Percentiles rank a stretch among this genome's conserved stretches.
These are phyloP conservation scores for Noctua janthe DNA, from an alignment of 2,888 invertebrate species.

Conservation along the genomic window DNA sequence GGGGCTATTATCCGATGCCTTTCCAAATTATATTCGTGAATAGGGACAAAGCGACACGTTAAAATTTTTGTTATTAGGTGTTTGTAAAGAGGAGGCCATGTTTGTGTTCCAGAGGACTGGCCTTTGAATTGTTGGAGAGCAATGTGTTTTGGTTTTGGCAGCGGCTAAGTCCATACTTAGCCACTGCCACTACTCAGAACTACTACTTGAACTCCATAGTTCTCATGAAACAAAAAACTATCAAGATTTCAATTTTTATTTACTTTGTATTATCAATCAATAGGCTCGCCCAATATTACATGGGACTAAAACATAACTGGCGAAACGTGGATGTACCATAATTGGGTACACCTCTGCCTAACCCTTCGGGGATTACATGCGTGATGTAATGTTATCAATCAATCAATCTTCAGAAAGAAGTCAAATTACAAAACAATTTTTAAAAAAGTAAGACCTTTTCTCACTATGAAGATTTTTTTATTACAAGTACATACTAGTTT, in stretches of 20 bases:
- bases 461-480: background rate
- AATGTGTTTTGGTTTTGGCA: too few relatives aligned
- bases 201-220: too few relatives aligned
- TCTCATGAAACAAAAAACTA: background rate
- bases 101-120: slow-evolving; percentile 10
- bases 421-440: background rate
- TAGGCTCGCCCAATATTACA: background rate
- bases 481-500: too few relatives aligned
- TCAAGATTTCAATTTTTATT: too few relatives aligned
- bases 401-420: background rate
- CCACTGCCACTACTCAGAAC: too few relatives aligned
- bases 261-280: too few relatives aligned
- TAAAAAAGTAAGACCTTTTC: too few relatives aligned
- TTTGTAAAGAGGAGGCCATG: slow-evolving; percentile 50
- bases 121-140: background rate
- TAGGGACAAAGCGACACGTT: slow-evolving; percentile 56
- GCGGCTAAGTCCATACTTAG: too few relatives aligned
- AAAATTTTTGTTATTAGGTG: slow-evolving; percentile 58
- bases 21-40: slow-evolving; percentile 69
- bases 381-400: background rate
- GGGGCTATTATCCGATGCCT: slow-evolving; percentile 70
- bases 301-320: background rate
- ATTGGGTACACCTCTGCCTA: background rate
- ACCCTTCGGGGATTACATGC: too few relatives aligned
- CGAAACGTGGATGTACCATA: too few relatives aligned